A percentile compares a stretch with the other conserved stretches of the same genome.
Conservation (phyloP, 2,113 vertebrate species). For the Catharus bicknelli region DNA sequence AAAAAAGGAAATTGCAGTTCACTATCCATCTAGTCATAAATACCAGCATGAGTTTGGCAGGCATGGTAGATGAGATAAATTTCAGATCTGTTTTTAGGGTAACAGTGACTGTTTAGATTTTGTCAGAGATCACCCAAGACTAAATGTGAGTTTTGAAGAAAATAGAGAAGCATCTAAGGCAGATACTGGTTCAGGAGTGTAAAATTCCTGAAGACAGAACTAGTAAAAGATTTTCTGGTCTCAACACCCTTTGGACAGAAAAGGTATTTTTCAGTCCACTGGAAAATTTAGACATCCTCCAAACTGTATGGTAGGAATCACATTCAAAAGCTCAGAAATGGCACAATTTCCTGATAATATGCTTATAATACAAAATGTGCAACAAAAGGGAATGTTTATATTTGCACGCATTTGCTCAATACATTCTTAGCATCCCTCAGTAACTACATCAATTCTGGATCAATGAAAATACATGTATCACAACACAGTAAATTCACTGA, state of each 20-base stretch:
- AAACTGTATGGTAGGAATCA: not conserved
- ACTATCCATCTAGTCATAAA: not conserved
- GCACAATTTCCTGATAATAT: not conserved
- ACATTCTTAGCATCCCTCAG: not conserved
- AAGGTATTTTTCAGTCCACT: not conserved
- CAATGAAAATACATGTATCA: not conserved
- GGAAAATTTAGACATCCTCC: not conserved
- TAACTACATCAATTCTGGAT: not conserved
- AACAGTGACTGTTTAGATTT: not conserved
- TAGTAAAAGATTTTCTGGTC: not conserved
- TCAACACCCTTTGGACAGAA: not conserved
- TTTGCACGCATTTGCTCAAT: not conserved
- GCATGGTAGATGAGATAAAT: not conserved
- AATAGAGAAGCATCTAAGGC: not conserved
- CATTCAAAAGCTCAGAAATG: not conserved
- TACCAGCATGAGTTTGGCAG: not conserved
- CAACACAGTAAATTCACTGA: not conserved
- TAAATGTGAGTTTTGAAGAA: not conserved
- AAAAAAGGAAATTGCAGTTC: not conserved
- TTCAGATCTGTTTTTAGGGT: not conserved
- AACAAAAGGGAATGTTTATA: not conserved
- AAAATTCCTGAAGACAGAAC: not conserved
- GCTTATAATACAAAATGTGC: not conserved
- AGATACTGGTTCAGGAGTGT: not conserved
- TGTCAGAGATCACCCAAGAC: not conserved